Conservation (phyloP, 1,140 invertebrate species). For the Littorina saxatilis region DNA sequence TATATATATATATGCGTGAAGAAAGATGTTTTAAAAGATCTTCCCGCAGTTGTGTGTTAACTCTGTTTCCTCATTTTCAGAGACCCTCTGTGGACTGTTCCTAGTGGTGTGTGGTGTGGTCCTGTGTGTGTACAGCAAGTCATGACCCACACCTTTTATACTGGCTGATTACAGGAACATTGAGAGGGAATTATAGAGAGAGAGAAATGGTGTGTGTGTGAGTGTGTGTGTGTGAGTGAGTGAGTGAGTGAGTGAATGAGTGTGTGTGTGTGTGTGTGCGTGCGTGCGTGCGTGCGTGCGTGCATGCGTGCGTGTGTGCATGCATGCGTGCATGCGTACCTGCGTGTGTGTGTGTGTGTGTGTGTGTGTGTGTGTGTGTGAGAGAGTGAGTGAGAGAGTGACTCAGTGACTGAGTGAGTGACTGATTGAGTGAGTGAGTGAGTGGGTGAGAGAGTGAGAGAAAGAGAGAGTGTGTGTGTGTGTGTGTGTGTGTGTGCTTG, state of each 20-base stretch:
- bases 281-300: not conserved
- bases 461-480: not conserved
- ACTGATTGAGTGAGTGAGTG: not conserved
- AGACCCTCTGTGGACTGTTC: conserved; percentile 65
- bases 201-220: not conserved
- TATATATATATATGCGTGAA: too few relatives aligned
- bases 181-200: too few relatives aligned
- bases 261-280: conserved; percentile 19
- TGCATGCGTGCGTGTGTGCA: conserved; percentile 5
- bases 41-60: too few relatives aligned
- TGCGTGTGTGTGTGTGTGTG: not conserved
- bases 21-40: too few relatives aligned
- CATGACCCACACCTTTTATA: too few relatives aligned
- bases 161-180: too few relatives aligned
- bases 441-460: not conserved
- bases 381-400: not conserved
- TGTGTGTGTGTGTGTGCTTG: not conserved
- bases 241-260: not conserved
- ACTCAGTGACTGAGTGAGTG: too few relatives aligned
- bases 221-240: conserved; percentile 11
- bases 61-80: conserved; percentile 50
- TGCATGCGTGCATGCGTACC: too few relatives aligned
- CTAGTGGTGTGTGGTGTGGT: conserved; percentile 64
- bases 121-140: conserved; percentile 66
- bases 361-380: not conserved